These are phyloP conservation scores for Tineola bisselliella DNA, from an alignment of 2,888 invertebrate genomes.

Conservation along the genomic window DNA sequence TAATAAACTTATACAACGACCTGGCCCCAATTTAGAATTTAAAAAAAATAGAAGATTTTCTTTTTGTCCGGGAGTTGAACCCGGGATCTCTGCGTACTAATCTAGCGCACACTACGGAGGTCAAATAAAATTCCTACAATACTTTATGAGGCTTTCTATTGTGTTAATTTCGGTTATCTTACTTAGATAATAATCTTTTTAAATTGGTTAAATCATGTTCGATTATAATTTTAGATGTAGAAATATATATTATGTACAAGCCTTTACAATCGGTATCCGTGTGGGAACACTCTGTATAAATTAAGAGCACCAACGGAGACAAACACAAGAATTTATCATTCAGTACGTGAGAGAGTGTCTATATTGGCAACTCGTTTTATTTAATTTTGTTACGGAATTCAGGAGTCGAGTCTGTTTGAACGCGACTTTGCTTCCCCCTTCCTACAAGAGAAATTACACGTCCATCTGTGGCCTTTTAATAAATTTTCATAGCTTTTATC, in stretches of 20 bases:
- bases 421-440: neutral
- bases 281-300: conserved; percentile 41
- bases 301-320: conserved; percentile 38
- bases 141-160: too few relatives aligned
- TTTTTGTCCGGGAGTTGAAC: too few relatives aligned
- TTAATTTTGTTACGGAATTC: conserved; percentile 16
- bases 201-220: too few relatives aligned
- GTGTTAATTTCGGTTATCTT: too few relatives aligned
- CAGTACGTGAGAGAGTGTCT: conserved; percentile 27
- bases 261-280: conserved; percentile 20
- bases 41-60: too few relatives aligned
- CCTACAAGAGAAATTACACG: neutral
- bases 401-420: neutral
- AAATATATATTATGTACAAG: conserved; percentile 15
- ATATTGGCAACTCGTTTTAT: conserved; percentile 22
- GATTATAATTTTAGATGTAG: neutral
- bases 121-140: too few relatives aligned
- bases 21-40: too few relatives aligned
- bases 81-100: too few relatives aligned
- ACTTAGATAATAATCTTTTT: too few relatives aligned
- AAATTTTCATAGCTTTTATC: neutral
- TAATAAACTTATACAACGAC: too few relatives aligned
- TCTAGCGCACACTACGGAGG: too few relatives aligned
- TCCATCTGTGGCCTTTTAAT: neutral
- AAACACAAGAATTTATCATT: conserved; percentile 53